Conservation (phyloP, 2,888 invertebrate genomes). For the Kuschelorhynchus macadamiae region DNA sequence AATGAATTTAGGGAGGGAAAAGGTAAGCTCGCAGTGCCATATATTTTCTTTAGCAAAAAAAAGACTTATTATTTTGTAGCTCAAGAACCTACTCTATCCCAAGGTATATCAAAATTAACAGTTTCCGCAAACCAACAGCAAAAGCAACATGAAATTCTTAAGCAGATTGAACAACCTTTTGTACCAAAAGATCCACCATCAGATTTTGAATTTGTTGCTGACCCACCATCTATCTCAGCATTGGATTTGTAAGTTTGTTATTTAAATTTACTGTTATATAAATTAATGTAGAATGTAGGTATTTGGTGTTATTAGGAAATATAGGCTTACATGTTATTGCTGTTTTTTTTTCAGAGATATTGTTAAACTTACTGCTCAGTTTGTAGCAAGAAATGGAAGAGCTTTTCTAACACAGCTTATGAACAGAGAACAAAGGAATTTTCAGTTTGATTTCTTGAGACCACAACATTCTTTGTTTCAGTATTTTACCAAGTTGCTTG, state of each 20-base stretch:
- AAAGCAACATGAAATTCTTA: constrained; percentile 89
- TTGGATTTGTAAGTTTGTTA: constrained; percentile 85
- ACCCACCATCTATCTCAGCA: constrained; percentile 98
- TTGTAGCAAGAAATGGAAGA: constrained; percentile 98
- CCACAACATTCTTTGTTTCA: constrained; percentile 99
- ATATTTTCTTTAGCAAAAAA: not conserved
- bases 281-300: too few species aligned
- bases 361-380: constrained; percentile 97
- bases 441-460: constrained; percentile 98
- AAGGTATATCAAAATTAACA: constrained; percentile 72
- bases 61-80: constrained; percentile 60
- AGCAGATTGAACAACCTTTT: constrained; percentile 88
- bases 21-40: constrained; percentile 68
- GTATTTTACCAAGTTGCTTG: constrained; percentile 97
- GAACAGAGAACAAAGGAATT: constrained; percentile 98
- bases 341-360: constrained; percentile 87
- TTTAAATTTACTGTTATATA: not conserved
- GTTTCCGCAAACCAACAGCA: constrained; percentile 85
- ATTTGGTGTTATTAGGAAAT: too few species aligned
- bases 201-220: constrained; percentile 95
- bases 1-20: constrained; percentile 94
- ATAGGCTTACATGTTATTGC: too few species aligned
- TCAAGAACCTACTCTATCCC: constrained; percentile 64
- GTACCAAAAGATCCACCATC: constrained; percentile 92
- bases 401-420: constrained; percentile 98